phyloP scores from a whole-genome alignment of 2,888 invertebrate genomes.

The Cartodere bifasciata region DNA sequence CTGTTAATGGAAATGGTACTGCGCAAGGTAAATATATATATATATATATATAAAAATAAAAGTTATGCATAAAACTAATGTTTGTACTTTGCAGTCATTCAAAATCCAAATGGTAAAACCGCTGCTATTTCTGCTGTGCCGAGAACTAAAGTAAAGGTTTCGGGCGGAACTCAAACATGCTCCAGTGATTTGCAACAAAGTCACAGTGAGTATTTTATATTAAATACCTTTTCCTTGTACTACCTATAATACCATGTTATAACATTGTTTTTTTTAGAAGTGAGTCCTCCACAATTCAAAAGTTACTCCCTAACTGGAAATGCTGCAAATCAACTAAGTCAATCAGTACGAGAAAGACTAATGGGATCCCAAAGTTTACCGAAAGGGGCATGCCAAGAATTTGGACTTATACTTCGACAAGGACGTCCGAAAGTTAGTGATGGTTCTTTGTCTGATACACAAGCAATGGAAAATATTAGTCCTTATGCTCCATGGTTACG shows the following conservation, averaged over 20 bases:
- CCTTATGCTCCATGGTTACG: constrained; percentile 79
- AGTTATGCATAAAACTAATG: not conserved
- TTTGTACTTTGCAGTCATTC: constrained; percentile 22
- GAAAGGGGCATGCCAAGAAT: constrained; percentile 42
- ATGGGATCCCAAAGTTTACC: constrained; percentile 79
- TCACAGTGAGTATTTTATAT: constrained; percentile 38
- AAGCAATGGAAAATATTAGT: constrained; percentile 70
- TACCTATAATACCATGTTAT: too few relatives aligned
- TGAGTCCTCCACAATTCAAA: constrained; percentile 66
- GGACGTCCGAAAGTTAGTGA: constrained; percentile 43
- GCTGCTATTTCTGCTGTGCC: constrained; percentile 79
- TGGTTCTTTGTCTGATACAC: constrained; percentile 77
- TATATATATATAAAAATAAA: constrained; percentile 1
- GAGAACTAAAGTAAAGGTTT: constrained; percentile 76
- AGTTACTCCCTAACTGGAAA: constrained; percentile 77
- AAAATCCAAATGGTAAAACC: constrained; percentile 38
- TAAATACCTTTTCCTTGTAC: too few relatives aligned
- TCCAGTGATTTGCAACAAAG: constrained; percentile 61
- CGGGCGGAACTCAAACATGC: constrained; percentile 82
- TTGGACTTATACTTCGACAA: constrained; percentile 32
- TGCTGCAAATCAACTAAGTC: constrained; percentile 74
- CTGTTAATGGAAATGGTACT: constrained; percentile 18
- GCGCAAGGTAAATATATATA: constrained; percentile 13
- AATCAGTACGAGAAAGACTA: constrained; percentile 71
- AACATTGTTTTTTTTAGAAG: constrained; percentile 49